Conservation (phyloP, 2,113 vertebrate species). For the Prinia subflava region DNA sequence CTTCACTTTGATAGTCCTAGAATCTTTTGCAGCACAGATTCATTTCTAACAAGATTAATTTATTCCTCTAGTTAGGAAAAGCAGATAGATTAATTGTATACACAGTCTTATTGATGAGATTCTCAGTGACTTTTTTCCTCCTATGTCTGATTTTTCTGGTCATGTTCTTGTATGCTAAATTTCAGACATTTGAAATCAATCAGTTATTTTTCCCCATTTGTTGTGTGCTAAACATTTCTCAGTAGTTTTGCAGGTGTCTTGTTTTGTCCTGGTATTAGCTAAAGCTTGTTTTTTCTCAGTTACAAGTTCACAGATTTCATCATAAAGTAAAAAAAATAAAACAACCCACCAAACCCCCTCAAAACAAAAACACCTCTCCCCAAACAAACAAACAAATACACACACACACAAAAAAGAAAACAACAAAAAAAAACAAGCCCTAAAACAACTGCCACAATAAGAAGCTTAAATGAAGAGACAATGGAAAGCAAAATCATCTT, state of each 20-base stretch:
- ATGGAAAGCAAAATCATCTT: neutral
- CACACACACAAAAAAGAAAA: too few relatives aligned
- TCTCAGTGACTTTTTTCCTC: neutral
- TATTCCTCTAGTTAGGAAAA: neutral
- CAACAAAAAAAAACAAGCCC: neutral
- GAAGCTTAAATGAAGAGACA: neutral
- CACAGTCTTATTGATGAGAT: neutral
- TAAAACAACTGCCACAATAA: neutral
- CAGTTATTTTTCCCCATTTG: fast-evolving
- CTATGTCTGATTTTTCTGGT: neutral
- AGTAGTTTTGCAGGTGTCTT: neutral
- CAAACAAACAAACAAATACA: neutral
- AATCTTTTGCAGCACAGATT: neutral
- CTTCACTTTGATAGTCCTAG: neutral
- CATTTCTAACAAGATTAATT: neutral
- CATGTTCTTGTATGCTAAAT: neutral
- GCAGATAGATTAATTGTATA: neutral
- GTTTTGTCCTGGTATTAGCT: neutral
- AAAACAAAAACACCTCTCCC: neutral
- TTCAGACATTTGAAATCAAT: neutral
- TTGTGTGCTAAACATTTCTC: neutral
- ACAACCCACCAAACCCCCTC: neutral
- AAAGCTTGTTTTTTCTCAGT: neutral
- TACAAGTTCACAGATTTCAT: neutral
- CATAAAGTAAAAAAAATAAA: neutral